Conservation (phyloP, 2,113 vertebrate genomes). For the Myotis yumanensis region DNA sequence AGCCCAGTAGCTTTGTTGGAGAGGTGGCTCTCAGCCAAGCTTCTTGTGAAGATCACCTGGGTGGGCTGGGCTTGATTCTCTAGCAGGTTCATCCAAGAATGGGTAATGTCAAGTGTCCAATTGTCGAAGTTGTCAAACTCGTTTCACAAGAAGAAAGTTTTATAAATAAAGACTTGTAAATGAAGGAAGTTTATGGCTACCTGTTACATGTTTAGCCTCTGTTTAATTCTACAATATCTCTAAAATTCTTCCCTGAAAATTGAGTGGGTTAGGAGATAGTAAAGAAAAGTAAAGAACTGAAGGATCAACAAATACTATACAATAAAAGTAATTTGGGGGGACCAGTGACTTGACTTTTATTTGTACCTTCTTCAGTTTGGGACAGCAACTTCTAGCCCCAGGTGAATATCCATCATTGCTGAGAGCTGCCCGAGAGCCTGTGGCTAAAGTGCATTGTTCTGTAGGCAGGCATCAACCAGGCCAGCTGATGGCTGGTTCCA, state of each 20-base stretch:
- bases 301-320: neutral
- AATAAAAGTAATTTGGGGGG: neutral
- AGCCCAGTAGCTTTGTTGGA: neutral
- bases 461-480: neutral
- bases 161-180: neutral
- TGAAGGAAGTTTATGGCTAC: neutral
- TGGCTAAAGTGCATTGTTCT: neutral
- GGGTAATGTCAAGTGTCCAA: neutral
- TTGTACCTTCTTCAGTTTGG: neutral
- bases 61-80: no score
- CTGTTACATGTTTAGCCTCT: neutral
- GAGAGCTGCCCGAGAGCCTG: neutral
- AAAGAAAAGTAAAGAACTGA: neutral
- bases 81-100: neutral
- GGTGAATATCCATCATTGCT: neutral
- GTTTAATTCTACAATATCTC: neutral
- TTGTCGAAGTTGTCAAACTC: neutral
- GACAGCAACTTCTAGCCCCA: neutral
- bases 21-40: neutral
- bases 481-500: no score
- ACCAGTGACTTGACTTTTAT: neutral
- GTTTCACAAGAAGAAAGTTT: neutral
- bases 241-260: neutral
- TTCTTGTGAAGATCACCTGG: neutral
- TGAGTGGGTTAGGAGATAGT: neutral